Base-by-base conservation (phyloP, 2,797 vertebrate species). In the Euthynnus affinis region DNA sequence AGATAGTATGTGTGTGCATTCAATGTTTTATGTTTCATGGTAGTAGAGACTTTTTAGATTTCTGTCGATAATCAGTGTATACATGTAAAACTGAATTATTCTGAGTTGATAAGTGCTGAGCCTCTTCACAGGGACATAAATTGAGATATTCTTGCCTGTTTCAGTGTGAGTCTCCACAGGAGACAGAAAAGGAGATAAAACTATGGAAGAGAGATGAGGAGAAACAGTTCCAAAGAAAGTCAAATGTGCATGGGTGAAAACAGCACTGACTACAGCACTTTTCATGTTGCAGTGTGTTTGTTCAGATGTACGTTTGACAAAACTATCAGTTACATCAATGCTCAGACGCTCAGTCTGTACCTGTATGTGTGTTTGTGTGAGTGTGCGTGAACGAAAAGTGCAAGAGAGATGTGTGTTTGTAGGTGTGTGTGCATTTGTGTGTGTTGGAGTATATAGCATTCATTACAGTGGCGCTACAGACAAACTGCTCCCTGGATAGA, bases 401-500 rank as follows among this genome's bases (percentile, higher is more conserved):
- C 7, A 49, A 20, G 46, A 49, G 46, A 20, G 18, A n/a, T 44
- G 49, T 56, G 65, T 64, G 69, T 52, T 22, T 37, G 42, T 76
- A 49, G 18, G 17, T 67, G 63, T 78, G 44, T 68, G 49, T 59
- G 78, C 48, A 23, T 23, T 23, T 60, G 62, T 69, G 88, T 89
- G 86, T 83, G 80, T 77, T 78, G 69, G 49, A 78, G 82, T 88
- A 81, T 89, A 85, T 75, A 87, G 84, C 86, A 91, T 93, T 91
- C 87, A 90, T 92, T 93, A 93, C 87, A 90, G 88, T 80, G 84
- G 82, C 40, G 60, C 85, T 86, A 88, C 85, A 90, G 92, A 94
- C 90, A 93, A 94, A 94, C 91, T 87, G 86, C 90, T 92, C 93
- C 93, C 93, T 83, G 82, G 92, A 89, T 81, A 88, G 90, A 89